Evolutionary conservation across 2,888 invertebrate species (phyloP), one percentile per base, ranked within the genome.

Genomic region (Drosophila fulvimacula): DNA sequence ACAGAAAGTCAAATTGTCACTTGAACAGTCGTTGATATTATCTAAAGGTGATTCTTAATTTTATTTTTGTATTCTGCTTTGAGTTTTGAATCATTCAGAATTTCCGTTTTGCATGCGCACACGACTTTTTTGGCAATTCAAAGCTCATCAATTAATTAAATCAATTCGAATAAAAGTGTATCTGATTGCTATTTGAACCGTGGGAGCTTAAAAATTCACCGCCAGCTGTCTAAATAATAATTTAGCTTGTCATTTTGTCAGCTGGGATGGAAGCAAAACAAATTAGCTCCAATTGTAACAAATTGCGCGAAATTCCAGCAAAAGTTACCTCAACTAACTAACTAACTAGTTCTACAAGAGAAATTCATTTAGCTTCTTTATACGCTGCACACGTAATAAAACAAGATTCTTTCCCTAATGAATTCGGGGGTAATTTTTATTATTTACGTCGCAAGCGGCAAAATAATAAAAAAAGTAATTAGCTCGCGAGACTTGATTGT

Each of bases 111-210:
- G 53, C 58, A 46, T 68, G 69, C 30, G 67, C 59, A 71, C 77
- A 79, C 74, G 81, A 83, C 70, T 69, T 69, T 70, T 76, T 70
- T 46, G 36, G 42, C 46, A 59, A 44, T 65, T 64, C 58, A 65
- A 69, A 63, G 64, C 56, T 51, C 65, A 68, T 69, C 74, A 76
- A 73, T 79, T 81, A 83, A 86, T 81, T 79, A 81, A 86, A 76
- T 81, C 79, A 72, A 86, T 83, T 76, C 56, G 83, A 75, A 73
- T 71, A 55, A 70, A 64, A 71, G 38, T 60, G 46, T 75, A 74
- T 65, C 65, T 82, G 74, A 81, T 82, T 80, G 80, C 64, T 52
- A 21, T 30, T 65, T 63, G 52, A 64, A 73, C 70, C 84, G 84
- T 84, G 84, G 78, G 84, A 84, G 75, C 80, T 61, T 38, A 17